phyloP scores from a whole-genome alignment of 2,797 vertebrate genomes.

The Antennarius maculatus region DNA sequence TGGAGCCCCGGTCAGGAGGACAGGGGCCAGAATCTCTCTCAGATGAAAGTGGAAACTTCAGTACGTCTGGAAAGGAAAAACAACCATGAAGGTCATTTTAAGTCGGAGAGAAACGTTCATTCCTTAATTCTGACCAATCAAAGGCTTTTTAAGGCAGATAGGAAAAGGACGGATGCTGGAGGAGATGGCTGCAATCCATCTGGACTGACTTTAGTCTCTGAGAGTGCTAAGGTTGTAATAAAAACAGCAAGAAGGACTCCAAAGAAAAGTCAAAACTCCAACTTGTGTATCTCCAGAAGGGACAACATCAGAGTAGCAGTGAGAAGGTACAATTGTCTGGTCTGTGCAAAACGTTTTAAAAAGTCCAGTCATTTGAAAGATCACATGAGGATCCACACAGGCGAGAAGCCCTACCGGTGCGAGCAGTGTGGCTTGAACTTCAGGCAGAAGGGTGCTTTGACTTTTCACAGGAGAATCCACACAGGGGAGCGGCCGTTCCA shows the following conservation, averaged over 20 bases:
- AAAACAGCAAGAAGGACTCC: neutral
- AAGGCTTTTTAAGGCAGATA: neutral
- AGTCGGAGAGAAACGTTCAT: neutral
- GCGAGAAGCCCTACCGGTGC: slow-evolving; percentile 30
- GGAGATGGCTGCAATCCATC: neutral
- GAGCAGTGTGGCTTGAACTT: slow-evolving; percentile 36
- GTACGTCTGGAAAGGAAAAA: neutral
- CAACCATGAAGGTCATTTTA: neutral
- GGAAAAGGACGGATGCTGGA: neutral
- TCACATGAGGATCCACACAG: slow-evolving; percentile 4
- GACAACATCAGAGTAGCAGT: neutral
- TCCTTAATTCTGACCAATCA: neutral
- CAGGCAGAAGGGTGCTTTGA: slow-evolving; percentile 30
- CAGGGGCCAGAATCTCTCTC: neutral
- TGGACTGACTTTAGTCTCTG: neutral
- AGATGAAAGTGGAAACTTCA: slow-evolving; percentile 22
- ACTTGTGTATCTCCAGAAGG: neutral
- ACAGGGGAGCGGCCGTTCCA: slow-evolving; percentile 33
- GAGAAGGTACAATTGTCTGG: slow-evolving; percentile 20
- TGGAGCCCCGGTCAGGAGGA: slow-evolving; percentile 3
- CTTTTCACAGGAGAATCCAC: slow-evolving; percentile 37
- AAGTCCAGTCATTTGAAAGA: slow-evolving; percentile 33
- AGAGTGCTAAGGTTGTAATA: neutral
- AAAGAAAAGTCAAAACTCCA: neutral
- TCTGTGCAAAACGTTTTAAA: slow-evolving; percentile 34